Base-by-base conservation (phyloP, 2,888 invertebrate species). In the Drosophila vallismaia region DNA sequence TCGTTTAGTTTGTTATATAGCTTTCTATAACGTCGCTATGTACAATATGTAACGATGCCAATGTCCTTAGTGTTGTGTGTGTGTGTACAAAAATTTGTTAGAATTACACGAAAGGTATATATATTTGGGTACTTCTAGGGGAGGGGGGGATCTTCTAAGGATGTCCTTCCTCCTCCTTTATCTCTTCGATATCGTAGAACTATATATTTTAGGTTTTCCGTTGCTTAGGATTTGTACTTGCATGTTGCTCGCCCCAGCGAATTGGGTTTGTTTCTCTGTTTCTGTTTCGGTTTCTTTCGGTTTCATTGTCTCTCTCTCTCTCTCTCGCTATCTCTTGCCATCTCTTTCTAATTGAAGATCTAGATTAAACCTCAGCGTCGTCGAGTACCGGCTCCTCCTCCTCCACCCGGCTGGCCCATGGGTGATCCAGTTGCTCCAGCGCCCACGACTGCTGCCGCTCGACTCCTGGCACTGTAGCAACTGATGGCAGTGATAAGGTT, bases 401-500 rank as follows among this genome's bases (percentile, higher is more conserved):
- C 77, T 40, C 58, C 40, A 8, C 36, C 38, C 1, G 48, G 40
- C 7, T 42, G 40, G 40, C 40, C 19, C 40, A 42, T 42, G 3
- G 40, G 40, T 8, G 40, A 19, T 10, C 24, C 33, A 7, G 24
- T 14, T 26, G 49, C 69, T 19, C 29, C 49, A 44, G 45, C 4
- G 70, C 50, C 36, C 62, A 70, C 57, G 29, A 76, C 40, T 51
- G 46, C 86, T 8, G 50, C 60, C n/a, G 26, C 50, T 14, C 49
- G 58, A 38, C 44, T 49, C 50, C 50, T 33, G 51, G 53, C 74
- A 50, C 77, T 69, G 14, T 82, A 83, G 59, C 83, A 85, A 52
- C 74, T 74, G 19, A 88, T 88, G 50, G 74, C 68, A 0, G 67
- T 71, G 10, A 74, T 73, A 0, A 88, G 63, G 33, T 51, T 62